phyloP scores from a whole-genome alignment of 2,797 vertebrate genomes.

The Oreochromis mossambicus region DNA sequence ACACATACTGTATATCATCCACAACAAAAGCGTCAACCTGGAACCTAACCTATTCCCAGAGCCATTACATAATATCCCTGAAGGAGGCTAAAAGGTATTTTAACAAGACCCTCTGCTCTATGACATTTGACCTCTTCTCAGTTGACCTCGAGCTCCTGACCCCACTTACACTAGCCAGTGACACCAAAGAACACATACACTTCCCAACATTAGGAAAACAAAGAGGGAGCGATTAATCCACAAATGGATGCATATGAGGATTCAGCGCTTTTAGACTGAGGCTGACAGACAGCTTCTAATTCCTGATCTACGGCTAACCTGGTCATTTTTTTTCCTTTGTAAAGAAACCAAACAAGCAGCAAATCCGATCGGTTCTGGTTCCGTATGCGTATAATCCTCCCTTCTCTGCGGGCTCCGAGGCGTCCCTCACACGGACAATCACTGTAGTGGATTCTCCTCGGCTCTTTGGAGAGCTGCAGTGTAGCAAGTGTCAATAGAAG shows the following conservation, averaged over 20 bases:
- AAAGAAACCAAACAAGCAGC: slow-evolving; percentile 1
- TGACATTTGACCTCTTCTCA: slow-evolving; percentile 69
- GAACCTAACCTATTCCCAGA: slow-evolving; percentile 65
- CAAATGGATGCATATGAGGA: slow-evolving; percentile 29
- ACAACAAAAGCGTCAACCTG: slow-evolving; percentile 51
- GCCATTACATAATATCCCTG: slow-evolving; percentile 77
- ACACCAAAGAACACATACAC: slow-evolving; percentile 43
- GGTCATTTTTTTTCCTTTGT: not conserved
- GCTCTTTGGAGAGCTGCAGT: slow-evolving; percentile 70
- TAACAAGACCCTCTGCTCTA: slow-evolving; percentile 75
- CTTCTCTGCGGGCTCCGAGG: slow-evolving; percentile 37
- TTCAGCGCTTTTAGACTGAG: slow-evolving; percentile 1
- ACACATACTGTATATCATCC: slow-evolving; percentile 53
- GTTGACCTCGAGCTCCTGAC: slow-evolving; percentile 72
- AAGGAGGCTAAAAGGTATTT: slow-evolving; percentile 80
- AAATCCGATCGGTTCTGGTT: slow-evolving; percentile 25
- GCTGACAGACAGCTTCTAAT: not conserved
- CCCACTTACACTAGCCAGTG: slow-evolving; percentile 71
- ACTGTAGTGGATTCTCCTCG: slow-evolving; percentile 66
- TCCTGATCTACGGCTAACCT: not conserved
- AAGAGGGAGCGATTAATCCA: slow-evolving; percentile 29
- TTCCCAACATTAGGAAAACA: slow-evolving; percentile 31
- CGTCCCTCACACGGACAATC: slow-evolving; percentile 49
- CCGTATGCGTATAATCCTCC: slow-evolving; percentile 52
- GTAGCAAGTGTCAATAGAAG: slow-evolving; percentile 70